Evolutionary conservation across 2,113 vertebrate species (phyloP).

Genomic region (Struthio camelus): DNA sequence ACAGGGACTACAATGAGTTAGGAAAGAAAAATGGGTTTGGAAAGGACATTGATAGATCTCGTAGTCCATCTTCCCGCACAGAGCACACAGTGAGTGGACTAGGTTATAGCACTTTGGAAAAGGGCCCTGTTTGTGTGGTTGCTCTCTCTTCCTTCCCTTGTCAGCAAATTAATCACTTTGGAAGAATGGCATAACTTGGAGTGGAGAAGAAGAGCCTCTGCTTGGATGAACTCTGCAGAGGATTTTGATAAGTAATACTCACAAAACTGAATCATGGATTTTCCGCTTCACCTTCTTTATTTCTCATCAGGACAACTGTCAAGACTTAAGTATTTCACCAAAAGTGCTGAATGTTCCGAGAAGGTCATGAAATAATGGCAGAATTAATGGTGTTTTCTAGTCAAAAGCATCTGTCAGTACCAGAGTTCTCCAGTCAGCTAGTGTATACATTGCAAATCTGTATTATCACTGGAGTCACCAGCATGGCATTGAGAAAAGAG

Average conservation of each 20-base stretch:
- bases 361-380: background rate
- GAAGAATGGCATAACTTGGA: background rate
- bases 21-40: background rate
- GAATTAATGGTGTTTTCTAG: background rate
- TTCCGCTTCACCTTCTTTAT: background rate
- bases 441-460: background rate
- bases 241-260: background rate
- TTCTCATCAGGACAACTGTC: background rate
- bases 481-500: background rate
- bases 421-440: background rate
- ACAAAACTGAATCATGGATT: background rate
- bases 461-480: background rate
- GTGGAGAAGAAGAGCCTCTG: background rate
- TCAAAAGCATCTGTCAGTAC: background rate
- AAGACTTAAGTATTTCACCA: slow-evolving; percentile 4
- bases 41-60: background rate
- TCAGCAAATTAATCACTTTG: background rate
- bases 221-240: background rate
- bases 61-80: background rate
- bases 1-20: background rate
- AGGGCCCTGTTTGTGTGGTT: background rate
- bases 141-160: background rate
- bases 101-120: background rate
- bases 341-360: background rate
- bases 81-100: background rate